A percentile compares a stretch with the other conserved stretches of the same genome.
phyloP scores from a whole-genome alignment of 2,113 vertebrate species.

The Sterna hirundo region DNA sequence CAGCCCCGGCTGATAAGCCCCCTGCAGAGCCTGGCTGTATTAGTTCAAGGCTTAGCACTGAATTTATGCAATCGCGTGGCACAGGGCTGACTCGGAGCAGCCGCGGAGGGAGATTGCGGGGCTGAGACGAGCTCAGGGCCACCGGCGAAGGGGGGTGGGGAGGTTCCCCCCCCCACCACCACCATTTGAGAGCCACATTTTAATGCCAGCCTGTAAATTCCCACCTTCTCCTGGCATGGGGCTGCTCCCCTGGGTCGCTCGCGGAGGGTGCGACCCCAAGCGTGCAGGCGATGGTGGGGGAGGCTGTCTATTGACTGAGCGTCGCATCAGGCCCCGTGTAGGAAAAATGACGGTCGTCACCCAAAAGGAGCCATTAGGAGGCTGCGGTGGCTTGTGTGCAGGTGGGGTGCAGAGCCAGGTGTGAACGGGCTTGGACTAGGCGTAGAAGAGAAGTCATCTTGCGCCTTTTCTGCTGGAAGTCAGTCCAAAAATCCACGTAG shows the following conservation, averaged over 20 bases:
- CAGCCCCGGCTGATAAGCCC: not conserved
- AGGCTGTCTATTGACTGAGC: not conserved
- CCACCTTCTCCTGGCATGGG: not conserved
- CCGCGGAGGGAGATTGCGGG: accelerated
- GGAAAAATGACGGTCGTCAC: not conserved
- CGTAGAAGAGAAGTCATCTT: not conserved
- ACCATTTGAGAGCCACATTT: not conserved
- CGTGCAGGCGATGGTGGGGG: not conserved
- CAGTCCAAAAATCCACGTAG: not conserved
- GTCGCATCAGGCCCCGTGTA: accelerated
- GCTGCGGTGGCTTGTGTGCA: not conserved
- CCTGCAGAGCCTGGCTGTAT: not conserved
- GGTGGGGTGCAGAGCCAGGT: not conserved
- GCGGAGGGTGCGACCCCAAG: not conserved
- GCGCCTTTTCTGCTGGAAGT: not conserved
- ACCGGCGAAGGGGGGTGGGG: not conserved
- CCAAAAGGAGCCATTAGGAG: not conserved
- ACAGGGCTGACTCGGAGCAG: not conserved
- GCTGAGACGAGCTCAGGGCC: not conserved
- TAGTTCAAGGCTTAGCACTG: not conserved
- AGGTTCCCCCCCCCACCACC: too few relatives aligned
- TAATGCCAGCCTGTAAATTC: not conserved
- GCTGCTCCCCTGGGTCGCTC: not conserved
- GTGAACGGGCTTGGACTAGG: not conserved
- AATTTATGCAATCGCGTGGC: not conserved